Percentiles rank a stretch among this genome's conserved stretches.
Evolutionary conservation across 2,797 vertebrate genomes (phyloP).

Genomic region (Pelochelys cantorii): DNA sequence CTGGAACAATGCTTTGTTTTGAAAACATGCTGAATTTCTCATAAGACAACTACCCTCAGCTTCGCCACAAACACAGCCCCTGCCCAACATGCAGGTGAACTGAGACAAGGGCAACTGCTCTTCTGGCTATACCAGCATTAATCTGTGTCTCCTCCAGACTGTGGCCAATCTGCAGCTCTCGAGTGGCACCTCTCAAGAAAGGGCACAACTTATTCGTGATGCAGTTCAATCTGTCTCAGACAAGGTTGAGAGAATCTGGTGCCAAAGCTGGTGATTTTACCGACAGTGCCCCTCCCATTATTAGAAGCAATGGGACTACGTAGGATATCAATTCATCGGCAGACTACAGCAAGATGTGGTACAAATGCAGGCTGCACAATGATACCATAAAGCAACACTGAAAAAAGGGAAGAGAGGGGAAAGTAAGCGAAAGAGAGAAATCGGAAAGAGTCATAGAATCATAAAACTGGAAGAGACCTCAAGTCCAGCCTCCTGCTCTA

Average conservation of each 20-base stretch:
- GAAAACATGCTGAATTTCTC: neutral
- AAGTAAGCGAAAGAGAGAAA: neutral
- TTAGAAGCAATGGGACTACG: neutral
- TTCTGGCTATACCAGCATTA: accelerated
- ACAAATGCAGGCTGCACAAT: accelerated
- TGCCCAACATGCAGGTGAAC: neutral
- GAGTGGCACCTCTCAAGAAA: neutral
- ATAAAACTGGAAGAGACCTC: too few relatives aligned
- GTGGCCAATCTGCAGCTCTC: accelerated
- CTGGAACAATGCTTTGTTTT: neutral
- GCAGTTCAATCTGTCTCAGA: accelerated
- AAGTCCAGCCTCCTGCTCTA: too few relatives aligned
- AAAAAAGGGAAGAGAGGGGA: neutral
- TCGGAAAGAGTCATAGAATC: neutral
- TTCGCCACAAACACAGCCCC: neutral
- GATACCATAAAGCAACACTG: neutral
- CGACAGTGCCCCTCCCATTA: accelerated
- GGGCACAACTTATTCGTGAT: neutral
- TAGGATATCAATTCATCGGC: neutral
- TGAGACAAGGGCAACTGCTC: accelerated
- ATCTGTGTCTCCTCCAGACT: neutral
- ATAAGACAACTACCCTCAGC: accelerated
- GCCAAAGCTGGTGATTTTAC: neutral
- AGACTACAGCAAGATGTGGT: neutral
- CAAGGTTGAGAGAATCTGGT: accelerated